Base-by-base conservation (phyloP, 2,888 invertebrate species). In the Microctonus hyperodae region DNA sequence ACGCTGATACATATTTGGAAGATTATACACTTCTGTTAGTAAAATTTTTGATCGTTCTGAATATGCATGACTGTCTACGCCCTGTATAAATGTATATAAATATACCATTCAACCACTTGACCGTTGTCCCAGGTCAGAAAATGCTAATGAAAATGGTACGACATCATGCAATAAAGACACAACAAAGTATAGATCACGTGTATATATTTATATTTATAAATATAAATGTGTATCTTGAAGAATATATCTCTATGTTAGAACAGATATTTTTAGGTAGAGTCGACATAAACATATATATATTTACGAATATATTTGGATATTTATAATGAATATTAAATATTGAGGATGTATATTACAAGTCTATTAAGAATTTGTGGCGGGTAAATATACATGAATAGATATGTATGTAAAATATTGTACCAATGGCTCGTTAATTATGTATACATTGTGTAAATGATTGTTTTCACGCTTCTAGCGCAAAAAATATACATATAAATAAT, bases 361-460 rank as follows among this genome's bases (percentile, higher is more conserved):
- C 5, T 16, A 44, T 20, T 44, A 20, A 16, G 44, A 16, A n/a
- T n/a, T 65, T 62, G 61, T 57, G 55, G 28, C 53, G 44, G 55
- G 66, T 63, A 51, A 58, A 57, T 33, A 64, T 57, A 57, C 28
- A 28, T 28, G 28, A 28, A 28, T 57, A 35, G n/a, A n/a, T 16
- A 64, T 44, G 64, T 64, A 64, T 57, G 31, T 48, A 48, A 57
- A 51, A 35, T n/a, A n/a, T 58, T 23, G 64, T 58, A 16, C 53
- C 16, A 28, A 20, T 33, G 35, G 58, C 35, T 64, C 72, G 75
- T 76, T 78, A 78, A 78, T 78, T 78, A 78, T 76, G 76, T 78
- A 77, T 77, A 76, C 77, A 73, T 70, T 16, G 70, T 16, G 71
- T 74, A 73, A 76, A 74, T 72, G 74, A 76, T 73, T 71, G 71